These are phyloP conservation scores for Sprattus sprattus DNA, from an alignment of 2,113 vertebrate genomes.

Conservation along the genomic window DNA sequence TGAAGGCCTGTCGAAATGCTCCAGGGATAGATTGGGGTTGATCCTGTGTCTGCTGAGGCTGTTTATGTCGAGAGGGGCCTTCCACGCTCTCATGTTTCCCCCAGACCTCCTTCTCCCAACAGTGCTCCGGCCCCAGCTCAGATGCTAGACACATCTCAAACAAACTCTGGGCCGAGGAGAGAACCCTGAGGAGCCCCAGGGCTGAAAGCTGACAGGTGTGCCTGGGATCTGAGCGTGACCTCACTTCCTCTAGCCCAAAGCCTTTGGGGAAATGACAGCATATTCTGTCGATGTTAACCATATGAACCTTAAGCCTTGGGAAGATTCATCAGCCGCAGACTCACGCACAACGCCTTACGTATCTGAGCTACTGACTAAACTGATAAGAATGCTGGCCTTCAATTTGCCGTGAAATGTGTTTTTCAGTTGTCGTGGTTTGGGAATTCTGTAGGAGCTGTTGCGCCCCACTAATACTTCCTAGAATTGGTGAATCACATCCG, in stretches of 20 bases:
- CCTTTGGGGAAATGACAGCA: conserved; percentile 54
- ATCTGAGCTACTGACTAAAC: conserved; percentile 40
- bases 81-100: background rate
- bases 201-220: conserved; percentile 36
- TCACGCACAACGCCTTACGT: conserved; percentile 50
- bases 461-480: background rate
- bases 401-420: background rate
- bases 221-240: conserved; percentile 55
- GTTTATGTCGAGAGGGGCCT: background rate
- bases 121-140: background rate
- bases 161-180: background rate
- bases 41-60: background rate
- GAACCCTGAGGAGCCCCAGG: background rate
- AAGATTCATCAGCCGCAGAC: conserved; percentile 48
- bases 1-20: background rate
- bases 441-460: background rate
- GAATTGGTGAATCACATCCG: background rate
- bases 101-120: background rate
- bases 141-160: background rate
- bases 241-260: conserved; percentile 51
- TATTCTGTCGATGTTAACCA: conserved; percentile 49
- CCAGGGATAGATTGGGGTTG: background rate
- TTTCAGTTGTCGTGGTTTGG: background rate
- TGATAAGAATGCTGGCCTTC: background rate
- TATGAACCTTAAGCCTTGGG: conserved; percentile 50